Percentiles rank a stretch among this genome's conserved stretches.
Conservation (phyloP, 2,888 invertebrate species). For the Dermolepida albohirtum region DNA sequence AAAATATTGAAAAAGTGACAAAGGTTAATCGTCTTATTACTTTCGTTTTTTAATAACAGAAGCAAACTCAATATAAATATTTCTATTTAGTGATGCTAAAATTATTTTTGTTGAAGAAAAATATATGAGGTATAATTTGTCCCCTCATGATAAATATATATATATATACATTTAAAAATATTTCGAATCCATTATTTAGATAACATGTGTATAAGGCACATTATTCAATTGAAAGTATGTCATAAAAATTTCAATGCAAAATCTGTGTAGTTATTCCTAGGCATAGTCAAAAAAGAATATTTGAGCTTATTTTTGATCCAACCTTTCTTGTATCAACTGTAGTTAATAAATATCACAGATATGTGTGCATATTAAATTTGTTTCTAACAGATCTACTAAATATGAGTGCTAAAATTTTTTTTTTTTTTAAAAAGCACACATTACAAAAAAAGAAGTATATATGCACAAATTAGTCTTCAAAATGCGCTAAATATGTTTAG, state of each 20-base stretch:
- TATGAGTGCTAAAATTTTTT: background rate
- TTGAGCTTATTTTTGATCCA: slow-evolving; percentile 19
- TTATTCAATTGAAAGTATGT: slow-evolving; percentile 3
- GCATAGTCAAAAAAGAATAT: slow-evolving; percentile 1
- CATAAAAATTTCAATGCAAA: background rate
- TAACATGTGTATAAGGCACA: slow-evolving; percentile 27
- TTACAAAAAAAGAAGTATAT: slow-evolving; percentile 7
- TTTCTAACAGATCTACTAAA: slow-evolving; percentile 16
- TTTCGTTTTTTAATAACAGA: background rate
- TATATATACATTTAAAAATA: background rate
- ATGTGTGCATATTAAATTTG: slow-evolving; percentile 18
- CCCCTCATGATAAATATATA: background rate
- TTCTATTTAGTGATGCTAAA: slow-evolving; percentile 28
- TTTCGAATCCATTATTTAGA: slow-evolving; percentile 1
- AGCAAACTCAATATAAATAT: slow-evolving; percentile 1
- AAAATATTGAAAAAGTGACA: too few relatives aligned
- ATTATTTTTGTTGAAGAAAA: slow-evolving; percentile 1
- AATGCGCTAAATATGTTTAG: too few relatives aligned
- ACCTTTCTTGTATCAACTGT: slow-evolving; percentile 9
- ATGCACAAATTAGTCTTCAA: background rate
- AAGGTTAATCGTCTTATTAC: background rate
- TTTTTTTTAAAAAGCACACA: slow-evolving; percentile 12
- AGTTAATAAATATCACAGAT: slow-evolving; percentile 25
- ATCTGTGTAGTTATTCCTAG: slow-evolving; percentile 7
- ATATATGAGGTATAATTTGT: background rate